Evolutionary conservation across 2,888 invertebrate species (phyloP).

Genomic region (Orchesellides sinensis): DNA sequence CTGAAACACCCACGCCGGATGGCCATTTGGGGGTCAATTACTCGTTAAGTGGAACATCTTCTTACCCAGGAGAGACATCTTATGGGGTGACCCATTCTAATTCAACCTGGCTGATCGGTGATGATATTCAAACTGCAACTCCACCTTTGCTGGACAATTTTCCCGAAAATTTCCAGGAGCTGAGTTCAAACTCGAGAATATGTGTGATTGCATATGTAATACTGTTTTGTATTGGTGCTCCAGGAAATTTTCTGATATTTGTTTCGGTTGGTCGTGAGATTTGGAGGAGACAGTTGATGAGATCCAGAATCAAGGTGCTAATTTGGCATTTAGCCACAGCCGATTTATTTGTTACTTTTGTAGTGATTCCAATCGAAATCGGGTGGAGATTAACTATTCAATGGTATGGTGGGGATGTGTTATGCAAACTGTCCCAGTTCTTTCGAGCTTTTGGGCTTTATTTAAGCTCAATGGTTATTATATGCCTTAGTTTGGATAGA

Average conservation of each 20-base stretch:
- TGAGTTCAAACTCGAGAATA: conserved; percentile 60
- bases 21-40: not conserved
- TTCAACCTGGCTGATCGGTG: not conserved
- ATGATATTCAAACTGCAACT: not conserved
- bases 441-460: conserved; percentile 88
- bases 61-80: not conserved
- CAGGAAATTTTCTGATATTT: conserved; percentile 86
- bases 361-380: conserved; percentile 82
- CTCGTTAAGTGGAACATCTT: not conserved
- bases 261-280: conserved; percentile 82
- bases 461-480: conserved; percentile 85
- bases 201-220: conserved; percentile 82
- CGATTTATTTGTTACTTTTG: conserved; percentile 87
- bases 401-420: conserved; percentile 86
- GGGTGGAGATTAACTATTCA: conserved; percentile 85
- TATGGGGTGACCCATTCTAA: not conserved
- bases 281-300: conserved; percentile 80
- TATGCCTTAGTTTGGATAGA: conserved; percentile 87
- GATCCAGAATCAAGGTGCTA: conserved; percentile 82
- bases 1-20: too few species aligned
- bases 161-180: conserved; percentile 39
- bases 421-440: conserved; percentile 85
- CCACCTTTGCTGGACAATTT: not conserved
- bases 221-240: conserved; percentile 82
- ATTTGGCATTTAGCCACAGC: conserved; percentile 88